Conservation (phyloP, 2,113 vertebrate genomes). For the Nematolebias whitei region DNA sequence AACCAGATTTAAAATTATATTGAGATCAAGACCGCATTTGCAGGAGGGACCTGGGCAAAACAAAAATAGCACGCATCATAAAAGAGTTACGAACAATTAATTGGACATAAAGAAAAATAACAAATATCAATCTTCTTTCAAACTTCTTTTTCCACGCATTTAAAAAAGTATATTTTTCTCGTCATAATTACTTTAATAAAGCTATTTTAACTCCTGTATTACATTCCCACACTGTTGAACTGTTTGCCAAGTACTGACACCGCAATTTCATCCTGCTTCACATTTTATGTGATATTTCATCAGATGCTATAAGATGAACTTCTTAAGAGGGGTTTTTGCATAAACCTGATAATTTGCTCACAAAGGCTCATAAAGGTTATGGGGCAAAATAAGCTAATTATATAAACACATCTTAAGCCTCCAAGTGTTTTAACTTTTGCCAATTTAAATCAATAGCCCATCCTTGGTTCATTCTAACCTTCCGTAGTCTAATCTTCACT, state of each 20-base stretch:
- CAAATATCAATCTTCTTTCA: too few relatives aligned
- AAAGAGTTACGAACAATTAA: too few relatives aligned
- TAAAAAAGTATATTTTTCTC: too few relatives aligned
- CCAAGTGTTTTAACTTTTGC: constrained; percentile 58
- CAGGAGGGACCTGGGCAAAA: too few relatives aligned
- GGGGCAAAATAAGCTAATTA: constrained; percentile 55
- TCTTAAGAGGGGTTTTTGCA: constrained; percentile 15
- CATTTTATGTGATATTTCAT: constrained; percentile 23
- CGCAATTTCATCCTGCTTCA: constrained; percentile 14
- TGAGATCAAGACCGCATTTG: too few relatives aligned
- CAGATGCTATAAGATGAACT: constrained; percentile 11
- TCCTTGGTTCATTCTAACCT: constrained; percentile 73
- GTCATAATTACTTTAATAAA: too few relatives aligned
- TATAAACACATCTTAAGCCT: constrained; percentile 47
- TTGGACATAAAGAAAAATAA: too few relatives aligned
- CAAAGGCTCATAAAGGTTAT: constrained; percentile 21
- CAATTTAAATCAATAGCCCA: constrained; percentile 62
- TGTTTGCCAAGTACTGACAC: constrained; percentile 11
- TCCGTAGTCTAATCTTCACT: constrained; percentile 73
- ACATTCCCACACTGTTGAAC: background rate
- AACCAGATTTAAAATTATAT: too few relatives aligned
- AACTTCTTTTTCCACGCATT: too few relatives aligned
- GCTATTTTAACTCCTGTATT: too few relatives aligned
- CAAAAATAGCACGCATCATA: too few relatives aligned
- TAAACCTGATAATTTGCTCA: constrained; percentile 15